Conservation (phyloP, 2,797 vertebrate species). For the Alca torda region DNA sequence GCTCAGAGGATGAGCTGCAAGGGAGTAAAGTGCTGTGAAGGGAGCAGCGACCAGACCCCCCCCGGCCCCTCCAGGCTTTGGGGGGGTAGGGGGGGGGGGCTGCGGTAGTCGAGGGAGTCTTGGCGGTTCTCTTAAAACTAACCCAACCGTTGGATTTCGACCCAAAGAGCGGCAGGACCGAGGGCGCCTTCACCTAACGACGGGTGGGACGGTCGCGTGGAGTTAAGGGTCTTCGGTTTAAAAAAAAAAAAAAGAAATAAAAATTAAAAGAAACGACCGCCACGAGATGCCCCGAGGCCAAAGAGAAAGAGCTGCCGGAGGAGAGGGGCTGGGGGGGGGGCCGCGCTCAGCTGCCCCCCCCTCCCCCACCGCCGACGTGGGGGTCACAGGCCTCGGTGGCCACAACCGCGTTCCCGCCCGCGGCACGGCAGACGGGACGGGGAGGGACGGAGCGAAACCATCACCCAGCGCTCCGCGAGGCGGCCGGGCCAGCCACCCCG, state of each 20-base stretch:
- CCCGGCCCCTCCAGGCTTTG: too few species aligned
- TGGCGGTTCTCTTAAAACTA: background rate
- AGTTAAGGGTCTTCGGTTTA: slow-evolving; percentile 31
- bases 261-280: background rate
- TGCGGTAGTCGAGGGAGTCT: background rate
- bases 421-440: fast-evolving
- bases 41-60: background rate
- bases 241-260: background rate
- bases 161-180: fast-evolving
- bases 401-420: background rate
- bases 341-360: fast-evolving
- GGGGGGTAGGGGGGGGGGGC: too few species aligned
- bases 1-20: slow-evolving; percentile 6
- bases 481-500: background rate
- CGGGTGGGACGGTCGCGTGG: fast-evolving
- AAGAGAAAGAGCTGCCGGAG: background rate
- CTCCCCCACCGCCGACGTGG: fast-evolving
- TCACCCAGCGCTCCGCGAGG: fast-evolving
- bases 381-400: background rate
- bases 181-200: background rate
- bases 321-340: background rate
- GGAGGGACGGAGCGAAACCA: background rate
- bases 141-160: background rate
- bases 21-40: slow-evolving; percentile 61
- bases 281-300: background rate